Conservation (phyloP, 2,797 vertebrate species). For the Xyrichtys novacula region DNA sequence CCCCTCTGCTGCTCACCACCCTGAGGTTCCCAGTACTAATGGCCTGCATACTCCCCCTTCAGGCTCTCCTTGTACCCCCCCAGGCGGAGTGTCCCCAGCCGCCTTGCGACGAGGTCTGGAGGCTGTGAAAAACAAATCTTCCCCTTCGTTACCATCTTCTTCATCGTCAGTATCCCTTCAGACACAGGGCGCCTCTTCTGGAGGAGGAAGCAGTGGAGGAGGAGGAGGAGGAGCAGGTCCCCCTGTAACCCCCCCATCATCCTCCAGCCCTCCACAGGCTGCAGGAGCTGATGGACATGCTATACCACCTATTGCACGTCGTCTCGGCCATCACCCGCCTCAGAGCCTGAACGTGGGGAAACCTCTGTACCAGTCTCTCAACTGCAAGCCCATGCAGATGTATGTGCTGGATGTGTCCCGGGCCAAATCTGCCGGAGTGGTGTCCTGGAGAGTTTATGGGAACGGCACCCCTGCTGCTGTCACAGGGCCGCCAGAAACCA, state of each 20-base stretch:
- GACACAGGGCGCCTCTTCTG: conserved; percentile 69
- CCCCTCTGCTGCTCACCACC: conserved; percentile 61
- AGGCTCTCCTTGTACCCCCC: conserved; percentile 85
- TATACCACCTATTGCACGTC: conserved; percentile 95
- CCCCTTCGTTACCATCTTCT: conserved; percentile 76
- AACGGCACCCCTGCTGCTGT: conserved; percentile 86
- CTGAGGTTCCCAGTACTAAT: conserved; percentile 89
- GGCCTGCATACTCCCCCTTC: conserved; percentile 91
- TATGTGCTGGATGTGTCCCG: conserved; percentile 95
- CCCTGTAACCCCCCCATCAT: conserved; percentile 77
- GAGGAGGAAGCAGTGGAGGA: conserved; percentile 50
- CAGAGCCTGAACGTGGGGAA: conserved; percentile 98
- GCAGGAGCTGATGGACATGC: conserved; percentile 89
- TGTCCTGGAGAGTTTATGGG: conserved; percentile 94
- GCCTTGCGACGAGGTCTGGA: conserved; percentile 93
- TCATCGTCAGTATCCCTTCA: conserved; percentile 77
- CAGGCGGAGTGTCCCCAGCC: conserved; percentile 91
- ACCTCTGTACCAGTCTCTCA: conserved; percentile 97
- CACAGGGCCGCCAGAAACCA: conserved; percentile 97
- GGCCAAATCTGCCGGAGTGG: conserved; percentile 87
- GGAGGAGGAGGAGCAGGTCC: conserved; percentile 63
- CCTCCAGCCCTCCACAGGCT: conserved; percentile 85
- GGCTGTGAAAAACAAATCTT: conserved; percentile 91
- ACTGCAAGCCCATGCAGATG: conserved; percentile 99
- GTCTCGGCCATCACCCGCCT: conserved; percentile 95